phyloP scores from a whole-genome alignment of 2,113 vertebrate species.

The Pollimyrus isidori region DNA sequence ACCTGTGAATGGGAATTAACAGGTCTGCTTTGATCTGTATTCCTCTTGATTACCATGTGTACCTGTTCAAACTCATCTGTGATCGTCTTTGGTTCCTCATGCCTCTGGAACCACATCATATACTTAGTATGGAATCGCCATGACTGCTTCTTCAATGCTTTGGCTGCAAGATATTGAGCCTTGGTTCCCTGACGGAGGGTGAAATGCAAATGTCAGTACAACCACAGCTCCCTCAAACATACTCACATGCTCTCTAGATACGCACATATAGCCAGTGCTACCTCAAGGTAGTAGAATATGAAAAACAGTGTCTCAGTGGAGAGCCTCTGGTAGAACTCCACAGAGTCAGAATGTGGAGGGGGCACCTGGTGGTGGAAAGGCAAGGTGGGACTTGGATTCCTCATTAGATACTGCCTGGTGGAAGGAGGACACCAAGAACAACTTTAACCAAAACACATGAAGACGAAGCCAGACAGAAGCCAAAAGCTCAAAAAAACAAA shows the following conservation, averaged over 20 bases:
- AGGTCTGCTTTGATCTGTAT: neutral
- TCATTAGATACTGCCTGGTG: conserved; percentile 82
- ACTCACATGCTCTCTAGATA: neutral
- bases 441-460: neutral
- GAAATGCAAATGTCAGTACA: neutral
- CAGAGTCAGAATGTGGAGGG: conserved; percentile 83
- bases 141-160: conserved; percentile 90
- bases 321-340: conserved; percentile 91
- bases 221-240: neutral
- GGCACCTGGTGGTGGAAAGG: conserved; percentile 90
- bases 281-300: conserved; percentile 94
- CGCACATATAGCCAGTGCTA: conserved; percentile 35
- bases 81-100: conserved; percentile 91
- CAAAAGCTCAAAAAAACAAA: neutral
- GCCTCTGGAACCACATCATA: conserved; percentile 98
- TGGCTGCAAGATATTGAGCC: conserved; percentile 89
- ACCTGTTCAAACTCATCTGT: conserved; percentile 75
- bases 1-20: neutral
- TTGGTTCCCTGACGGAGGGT: conserved; percentile 72
- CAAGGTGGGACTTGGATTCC: conserved; percentile 83
- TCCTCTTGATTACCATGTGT: conserved; percentile 8
- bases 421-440: neutral
- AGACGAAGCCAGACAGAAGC: neutral
- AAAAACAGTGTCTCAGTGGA: conserved; percentile 91
- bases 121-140: conserved; percentile 97